Evolutionary conservation across 2,888 invertebrate species (phyloP).

Genomic region (Eupithecia centaureata): DNA sequence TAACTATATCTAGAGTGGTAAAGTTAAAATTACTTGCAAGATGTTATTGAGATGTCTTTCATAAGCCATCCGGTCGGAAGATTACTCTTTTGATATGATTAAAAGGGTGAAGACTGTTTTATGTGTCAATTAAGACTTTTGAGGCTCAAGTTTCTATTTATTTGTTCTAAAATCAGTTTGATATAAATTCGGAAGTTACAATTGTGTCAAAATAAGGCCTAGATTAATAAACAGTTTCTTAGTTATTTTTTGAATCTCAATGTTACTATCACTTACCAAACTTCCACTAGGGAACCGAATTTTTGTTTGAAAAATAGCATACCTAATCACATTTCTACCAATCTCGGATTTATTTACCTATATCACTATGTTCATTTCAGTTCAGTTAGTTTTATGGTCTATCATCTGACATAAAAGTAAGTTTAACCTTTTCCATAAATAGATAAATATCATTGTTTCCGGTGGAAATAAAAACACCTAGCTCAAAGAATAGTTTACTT

Average conservation of each 20-base stretch:
- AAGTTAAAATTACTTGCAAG: constrained; percentile 43
- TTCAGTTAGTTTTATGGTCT: too few relatives aligned
- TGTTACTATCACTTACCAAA: background rate
- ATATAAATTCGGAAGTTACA: constrained; percentile 7
- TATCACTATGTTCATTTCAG: too few relatives aligned
- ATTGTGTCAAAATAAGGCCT: constrained; percentile 1
- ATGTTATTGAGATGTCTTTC: constrained; percentile 57
- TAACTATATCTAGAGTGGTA: constrained; percentile 50
- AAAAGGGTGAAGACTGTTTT: constrained; percentile 82
- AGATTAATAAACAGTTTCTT: background rate
- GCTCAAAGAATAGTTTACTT: too few relatives aligned
- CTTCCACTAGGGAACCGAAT: background rate
- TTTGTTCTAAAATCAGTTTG: constrained; percentile 36
- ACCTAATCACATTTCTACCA: background rate
- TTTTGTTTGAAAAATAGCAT: background rate
- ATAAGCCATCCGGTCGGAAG: constrained; percentile 77
- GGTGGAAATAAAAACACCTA: background rate
- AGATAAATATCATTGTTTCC: background rate
- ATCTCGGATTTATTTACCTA: background rate
- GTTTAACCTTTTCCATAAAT: background rate
- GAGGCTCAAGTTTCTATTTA: constrained; percentile 66
- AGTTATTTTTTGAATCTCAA: background rate
- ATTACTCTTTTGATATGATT: constrained; percentile 83
- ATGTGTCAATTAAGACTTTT: constrained; percentile 79
- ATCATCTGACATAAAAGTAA: background rate